Evolutionary conservation across 2,797 vertebrate species (phyloP).

Genomic region (Catostomus latipinnis): DNA sequence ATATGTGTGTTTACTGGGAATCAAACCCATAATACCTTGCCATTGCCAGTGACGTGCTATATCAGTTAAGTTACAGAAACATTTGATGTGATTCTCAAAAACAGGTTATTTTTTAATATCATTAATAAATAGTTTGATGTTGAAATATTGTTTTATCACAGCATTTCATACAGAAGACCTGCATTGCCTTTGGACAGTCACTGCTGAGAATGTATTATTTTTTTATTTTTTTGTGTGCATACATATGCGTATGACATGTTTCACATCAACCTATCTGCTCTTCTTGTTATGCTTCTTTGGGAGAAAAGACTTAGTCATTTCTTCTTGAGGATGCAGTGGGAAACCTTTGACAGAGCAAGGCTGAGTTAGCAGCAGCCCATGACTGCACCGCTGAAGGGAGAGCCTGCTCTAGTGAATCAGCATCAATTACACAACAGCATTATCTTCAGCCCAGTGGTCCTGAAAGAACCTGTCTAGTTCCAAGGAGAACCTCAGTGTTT

Average conservation of each 20-base stretch:
- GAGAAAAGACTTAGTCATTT: not conserved
- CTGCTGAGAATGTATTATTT: too few relatives aligned
- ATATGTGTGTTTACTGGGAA: not conserved
- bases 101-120: not conserved
- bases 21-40: not conserved
- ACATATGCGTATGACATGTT: constrained; percentile 9
- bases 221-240: not conserved
- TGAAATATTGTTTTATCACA: not conserved
- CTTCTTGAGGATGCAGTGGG: constrained; percentile 40
- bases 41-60: not conserved
- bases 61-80: not conserved
- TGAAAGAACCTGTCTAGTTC: constrained; percentile 28
- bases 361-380: constrained; percentile 28
- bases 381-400: not conserved
- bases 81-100: constrained; percentile 18
- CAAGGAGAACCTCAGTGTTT: constrained; percentile 12
- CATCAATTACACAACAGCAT: not conserved
- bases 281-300: constrained; percentile 8
- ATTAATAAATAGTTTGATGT: not conserved
- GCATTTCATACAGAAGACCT: not conserved
- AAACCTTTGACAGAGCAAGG: constrained; percentile 40
- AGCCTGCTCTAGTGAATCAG: constrained; percentile 5
- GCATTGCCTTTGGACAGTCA: too few relatives aligned
- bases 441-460: not conserved
- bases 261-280: not conserved